These are phyloP conservation scores for Ormyrus labotus DNA, from an alignment of 2,888 invertebrate genomes.

Conservation along the genomic window DNA sequence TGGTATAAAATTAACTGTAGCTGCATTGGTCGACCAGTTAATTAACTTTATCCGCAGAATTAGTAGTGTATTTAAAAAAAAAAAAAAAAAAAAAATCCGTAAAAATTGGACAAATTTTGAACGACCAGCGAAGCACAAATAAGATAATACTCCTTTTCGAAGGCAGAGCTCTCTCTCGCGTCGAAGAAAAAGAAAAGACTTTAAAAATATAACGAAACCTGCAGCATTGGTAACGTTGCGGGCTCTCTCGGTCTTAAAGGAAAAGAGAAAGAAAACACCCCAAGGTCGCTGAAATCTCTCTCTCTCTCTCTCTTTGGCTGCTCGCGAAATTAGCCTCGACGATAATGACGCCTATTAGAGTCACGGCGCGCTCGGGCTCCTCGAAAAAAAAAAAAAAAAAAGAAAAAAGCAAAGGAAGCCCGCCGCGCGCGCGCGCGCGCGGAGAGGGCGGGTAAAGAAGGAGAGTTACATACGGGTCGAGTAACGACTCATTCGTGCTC, in stretches of 20 bases:
- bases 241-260: background rate
- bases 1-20: too few relatives aligned
- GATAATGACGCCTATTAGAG: constrained; percentile 52
- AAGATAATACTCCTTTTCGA: too few relatives aligned
- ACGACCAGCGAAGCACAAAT: too few relatives aligned
- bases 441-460: background rate
- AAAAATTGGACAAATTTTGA: too few relatives aligned
- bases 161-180: too few relatives aligned
- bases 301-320: constrained; percentile 4
- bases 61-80: too few relatives aligned
- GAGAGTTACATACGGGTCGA: background rate
- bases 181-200: constrained; percentile 12
- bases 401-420: background rate
- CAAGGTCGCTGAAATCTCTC: constrained; percentile 33
- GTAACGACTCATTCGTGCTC: constrained; percentile 47
- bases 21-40: too few relatives aligned
- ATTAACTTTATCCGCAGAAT: too few relatives aligned
- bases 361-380: background rate
- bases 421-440: background rate
- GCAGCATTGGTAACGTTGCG: constrained; percentile 19
- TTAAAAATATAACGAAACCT: constrained; percentile 49
- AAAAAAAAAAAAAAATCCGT: too few relatives aligned
- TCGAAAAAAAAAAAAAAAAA: constrained; percentile 13
- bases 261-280: constrained; percentile 29
- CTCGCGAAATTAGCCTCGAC: constrained; percentile 39